Conservation (phyloP, 2,113 vertebrate species). For the Osmerus eperlanus region DNA sequence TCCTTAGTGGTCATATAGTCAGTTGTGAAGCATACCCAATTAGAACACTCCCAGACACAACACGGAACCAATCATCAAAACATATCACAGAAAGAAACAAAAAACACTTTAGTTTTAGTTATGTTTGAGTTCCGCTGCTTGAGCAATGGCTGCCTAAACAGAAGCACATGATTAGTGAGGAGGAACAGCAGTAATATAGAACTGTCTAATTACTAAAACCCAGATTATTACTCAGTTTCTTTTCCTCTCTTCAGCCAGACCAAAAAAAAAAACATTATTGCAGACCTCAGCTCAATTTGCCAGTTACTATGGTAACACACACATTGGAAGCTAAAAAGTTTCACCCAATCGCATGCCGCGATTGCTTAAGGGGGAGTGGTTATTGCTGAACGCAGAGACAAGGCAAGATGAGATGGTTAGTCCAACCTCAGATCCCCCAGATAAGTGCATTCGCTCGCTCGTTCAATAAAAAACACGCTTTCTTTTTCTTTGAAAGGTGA, state of each 20-base stretch:
- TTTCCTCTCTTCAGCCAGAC: conserved; percentile 15
- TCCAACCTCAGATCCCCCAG: conserved; percentile 7
- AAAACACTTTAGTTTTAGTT: too few relatives aligned
- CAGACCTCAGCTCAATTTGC: conserved; percentile 32
- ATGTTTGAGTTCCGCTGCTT: conserved; percentile 14
- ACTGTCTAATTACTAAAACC: conserved; percentile 34
- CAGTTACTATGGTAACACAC: conserved; percentile 25
- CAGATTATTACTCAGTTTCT: conserved; percentile 29
- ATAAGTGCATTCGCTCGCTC: conserved; percentile 20
- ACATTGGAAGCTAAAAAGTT: conserved; percentile 25
- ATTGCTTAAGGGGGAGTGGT: conserved; percentile 27
- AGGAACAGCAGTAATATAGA: background rate
- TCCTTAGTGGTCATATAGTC: conserved; percentile 1
- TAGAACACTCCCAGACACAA: background rate
- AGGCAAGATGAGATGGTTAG: conserved; percentile 47
- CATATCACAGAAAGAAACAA: background rate
- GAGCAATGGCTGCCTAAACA: conserved; percentile 5
- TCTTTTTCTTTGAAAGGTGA: conserved; percentile 14
- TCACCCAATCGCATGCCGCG: conserved; percentile 22
- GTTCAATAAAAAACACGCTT: background rate
- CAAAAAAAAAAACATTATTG: conserved; percentile 23
- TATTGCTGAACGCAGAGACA: conserved; percentile 18
- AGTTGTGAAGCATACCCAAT: conserved; percentile 7
- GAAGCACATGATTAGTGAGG: conserved; percentile 18
- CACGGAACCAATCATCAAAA: background rate